Evolutionary conservation across 2,797 vertebrate species (phyloP), one percentile per base, ranked within the genome.

Genomic region (Kryptopterus vitreolus): DNA sequence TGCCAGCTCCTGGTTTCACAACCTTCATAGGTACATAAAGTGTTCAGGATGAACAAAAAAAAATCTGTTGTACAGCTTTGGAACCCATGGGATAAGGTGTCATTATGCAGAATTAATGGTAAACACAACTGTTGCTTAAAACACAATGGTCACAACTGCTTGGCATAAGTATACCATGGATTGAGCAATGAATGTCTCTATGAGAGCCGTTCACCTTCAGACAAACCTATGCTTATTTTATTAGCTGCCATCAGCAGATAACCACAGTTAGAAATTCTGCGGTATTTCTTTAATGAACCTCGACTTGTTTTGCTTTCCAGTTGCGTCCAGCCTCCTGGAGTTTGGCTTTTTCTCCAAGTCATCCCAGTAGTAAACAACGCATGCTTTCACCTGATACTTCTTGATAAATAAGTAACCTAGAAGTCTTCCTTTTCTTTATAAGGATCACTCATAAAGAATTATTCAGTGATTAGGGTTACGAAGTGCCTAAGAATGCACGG

Each of bases 31-130:
- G 90, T 88, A 90, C 87, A 84, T 87, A 82, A 86, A 87, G 81
- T 81, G 88, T 92, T 87, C 85, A 82, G 80, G 72, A 62, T 88
- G 88, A 80, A 89, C 85, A 86, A 38, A 75, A 86, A 38, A 75
- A 59, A 48, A 75, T 46, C 57, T 48, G 55, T 29, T 57, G 9
- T 61, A 46, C 48, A 38, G 81, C 5, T 76, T 61, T 75, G 16
- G 24, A 75, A 46, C 5, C 35, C 43, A 38, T 52, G 50, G 24
- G 35, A 52, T 4, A 48, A 43, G 38, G 38, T 6, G 84, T 66
- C 26, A 71, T 11, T 46, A 38, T 71, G 53, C 33, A 74, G 53
- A 22, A 46, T 15, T 29, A 58, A 3, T 59, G 35, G 35, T n/a
- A 58, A 75, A 75, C 18, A 20, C 72, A 26, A 18, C 29, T 38